Conservation (phyloP, 2,113 vertebrate genomes). For the Axis porcinus region DNA sequence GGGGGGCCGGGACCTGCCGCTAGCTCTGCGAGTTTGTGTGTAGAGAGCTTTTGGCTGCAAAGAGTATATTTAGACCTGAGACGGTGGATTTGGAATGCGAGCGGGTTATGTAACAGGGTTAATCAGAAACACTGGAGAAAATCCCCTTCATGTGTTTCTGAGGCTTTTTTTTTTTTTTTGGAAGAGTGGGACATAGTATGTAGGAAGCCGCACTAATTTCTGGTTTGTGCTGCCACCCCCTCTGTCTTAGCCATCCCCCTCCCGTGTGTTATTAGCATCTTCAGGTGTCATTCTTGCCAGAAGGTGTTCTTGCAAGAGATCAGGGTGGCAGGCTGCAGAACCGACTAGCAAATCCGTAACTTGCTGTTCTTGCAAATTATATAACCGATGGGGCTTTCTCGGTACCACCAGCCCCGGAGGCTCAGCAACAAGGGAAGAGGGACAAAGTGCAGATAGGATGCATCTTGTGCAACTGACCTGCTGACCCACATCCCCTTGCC, state of each 20-base stretch:
- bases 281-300: slow-evolving; percentile 66
- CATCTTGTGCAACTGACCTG: slow-evolving; percentile 73
- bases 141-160: slow-evolving; percentile 78
- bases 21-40: slow-evolving; percentile 70
- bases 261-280: slow-evolving; percentile 53
- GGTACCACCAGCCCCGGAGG: slow-evolving; percentile 5
- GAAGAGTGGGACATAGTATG: slow-evolving; percentile 54
- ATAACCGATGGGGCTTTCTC: slow-evolving; percentile 66
- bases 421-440: not conserved
- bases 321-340: slow-evolving; percentile 62
- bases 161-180: slow-evolving; percentile 35
- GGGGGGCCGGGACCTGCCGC: slow-evolving; percentile 43
- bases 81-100: slow-evolving; percentile 93
- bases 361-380: slow-evolving; percentile 77
- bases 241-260: not conserved
- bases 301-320: slow-evolving; percentile 64
- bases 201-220: slow-evolving; percentile 50
- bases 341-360: slow-evolving; percentile 59
- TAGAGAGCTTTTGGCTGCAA: slow-evolving; percentile 73
- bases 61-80: slow-evolving; percentile 92
- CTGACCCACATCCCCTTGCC: slow-evolving; percentile 75
- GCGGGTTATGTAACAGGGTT: slow-evolving; percentile 98
- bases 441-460: not conserved
- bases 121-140: slow-evolving; percentile 92
- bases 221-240: not conserved